phyloP scores from a whole-genome alignment of 2,797 vertebrate species.

The Lerista edwardsae region DNA sequence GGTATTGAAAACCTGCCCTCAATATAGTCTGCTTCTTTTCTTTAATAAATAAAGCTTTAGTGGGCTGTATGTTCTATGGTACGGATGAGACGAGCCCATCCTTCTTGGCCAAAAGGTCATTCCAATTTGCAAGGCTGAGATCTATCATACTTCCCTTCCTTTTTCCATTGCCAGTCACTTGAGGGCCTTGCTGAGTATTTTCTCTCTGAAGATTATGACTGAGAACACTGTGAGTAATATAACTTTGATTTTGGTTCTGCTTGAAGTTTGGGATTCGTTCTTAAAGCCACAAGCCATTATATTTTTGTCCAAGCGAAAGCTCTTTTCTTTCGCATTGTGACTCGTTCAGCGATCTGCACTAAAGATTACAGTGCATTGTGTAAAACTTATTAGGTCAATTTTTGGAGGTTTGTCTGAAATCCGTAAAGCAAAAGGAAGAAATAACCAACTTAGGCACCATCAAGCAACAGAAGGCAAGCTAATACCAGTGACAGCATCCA shows the following conservation, averaged over 20 bases:
- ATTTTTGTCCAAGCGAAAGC: background rate
- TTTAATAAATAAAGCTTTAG: background rate
- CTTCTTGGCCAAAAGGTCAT: background rate
- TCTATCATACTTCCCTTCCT: background rate
- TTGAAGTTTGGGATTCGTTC: background rate
- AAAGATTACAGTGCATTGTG: background rate
- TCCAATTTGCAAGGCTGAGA: background rate
- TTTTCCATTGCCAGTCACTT: background rate
- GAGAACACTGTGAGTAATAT: background rate
- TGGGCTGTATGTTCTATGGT: background rate
- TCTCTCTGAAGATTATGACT: background rate
- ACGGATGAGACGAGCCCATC: background rate
- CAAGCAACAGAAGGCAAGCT: background rate
- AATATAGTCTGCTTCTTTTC: background rate
- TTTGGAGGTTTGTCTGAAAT: background rate
- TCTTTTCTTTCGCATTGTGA: background rate
- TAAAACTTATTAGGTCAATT: background rate
- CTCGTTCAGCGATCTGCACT: background rate
- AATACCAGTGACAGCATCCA: too few species aligned
- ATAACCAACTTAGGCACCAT: background rate
- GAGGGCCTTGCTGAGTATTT: background rate
- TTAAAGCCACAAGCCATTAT: background rate
- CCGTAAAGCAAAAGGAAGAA: background rate
- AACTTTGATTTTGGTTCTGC: background rate
- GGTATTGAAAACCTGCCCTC: fast-evolving